These are phyloP conservation scores for Thalassaphorura encarpata DNA, from an alignment of 1,140 invertebrate genomes.

Conservation along the genomic window DNA sequence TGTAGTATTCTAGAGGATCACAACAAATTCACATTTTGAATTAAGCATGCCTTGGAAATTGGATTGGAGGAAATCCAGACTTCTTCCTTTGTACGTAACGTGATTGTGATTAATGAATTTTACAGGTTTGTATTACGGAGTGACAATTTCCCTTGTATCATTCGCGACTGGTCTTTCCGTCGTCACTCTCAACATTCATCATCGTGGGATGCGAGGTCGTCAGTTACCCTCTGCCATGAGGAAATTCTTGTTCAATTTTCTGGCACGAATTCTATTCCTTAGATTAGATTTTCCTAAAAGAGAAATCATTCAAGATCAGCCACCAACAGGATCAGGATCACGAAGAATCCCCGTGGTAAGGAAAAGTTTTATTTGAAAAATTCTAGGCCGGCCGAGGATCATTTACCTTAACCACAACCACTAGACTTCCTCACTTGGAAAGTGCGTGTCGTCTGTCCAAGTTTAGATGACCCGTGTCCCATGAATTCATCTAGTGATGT, in stretches of 20 bases:
- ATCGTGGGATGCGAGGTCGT: conserved; percentile 45
- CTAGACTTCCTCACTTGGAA: no score
- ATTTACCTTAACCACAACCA: neutral
- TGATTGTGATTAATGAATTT: no score
- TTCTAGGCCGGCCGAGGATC: neutral
- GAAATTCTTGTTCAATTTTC: conserved; percentile 44
- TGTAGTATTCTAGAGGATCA: no score
- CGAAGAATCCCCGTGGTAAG: conserved; percentile 1
- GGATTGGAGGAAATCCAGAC: no score
- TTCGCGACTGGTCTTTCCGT: conserved; percentile 49
- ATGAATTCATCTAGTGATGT: no score
- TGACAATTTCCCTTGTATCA: conserved; percentile 52
- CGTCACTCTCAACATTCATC: conserved; percentile 47
- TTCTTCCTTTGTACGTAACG: no score
- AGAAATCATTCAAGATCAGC: conserved; percentile 11
- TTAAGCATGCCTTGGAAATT: no score
- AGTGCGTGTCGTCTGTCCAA: no score
- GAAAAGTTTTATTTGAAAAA: neutral
- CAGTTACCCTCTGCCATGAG: conserved; percentile 44
- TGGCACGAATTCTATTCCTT: conserved; percentile 45
- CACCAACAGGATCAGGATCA: neutral
- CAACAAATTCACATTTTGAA: no score
- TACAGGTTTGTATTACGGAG: conserved; percentile 50
- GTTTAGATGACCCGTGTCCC: no score
- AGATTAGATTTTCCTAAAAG: conserved; percentile 38